A percentile compares a stretch with the other conserved stretches of the same genome.
Evolutionary conservation across 35 echinoderm and acorn worm genomes (phyloP).

Genomic region (Apostichopus parvimensis): DNA sequence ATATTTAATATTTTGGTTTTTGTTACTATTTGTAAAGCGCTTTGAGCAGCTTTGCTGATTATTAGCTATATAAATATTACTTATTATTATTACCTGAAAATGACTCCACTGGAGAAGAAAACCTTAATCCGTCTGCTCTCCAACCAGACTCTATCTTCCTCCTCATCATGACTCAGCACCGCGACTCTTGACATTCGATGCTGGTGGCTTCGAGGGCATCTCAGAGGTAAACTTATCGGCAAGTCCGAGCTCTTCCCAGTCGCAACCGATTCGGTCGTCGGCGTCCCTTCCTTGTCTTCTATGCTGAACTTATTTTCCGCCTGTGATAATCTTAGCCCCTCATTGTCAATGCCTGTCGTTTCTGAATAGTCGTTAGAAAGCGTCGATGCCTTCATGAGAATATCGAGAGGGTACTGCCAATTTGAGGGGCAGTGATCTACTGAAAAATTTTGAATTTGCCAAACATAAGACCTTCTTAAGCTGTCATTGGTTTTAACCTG

Average conservation of each 20-base stretch:
- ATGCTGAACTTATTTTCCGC: background rate
- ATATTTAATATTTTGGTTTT: too few species aligned
- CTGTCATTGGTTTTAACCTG: background rate
- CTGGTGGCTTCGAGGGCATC: slow-evolving; percentile 13
- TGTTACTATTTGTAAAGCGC: too few species aligned
- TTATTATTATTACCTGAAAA: slow-evolving; percentile 3
- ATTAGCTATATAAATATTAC: too few species aligned
- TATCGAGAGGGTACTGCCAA: slow-evolving; percentile 1
- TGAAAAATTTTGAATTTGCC: slow-evolving; percentile 45
- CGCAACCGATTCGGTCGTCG: background rate
- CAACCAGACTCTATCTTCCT: slow-evolving; percentile 8
- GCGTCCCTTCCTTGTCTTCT: background rate
- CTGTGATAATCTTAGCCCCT: background rate
- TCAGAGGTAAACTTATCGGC: background rate
- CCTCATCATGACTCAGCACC: background rate
- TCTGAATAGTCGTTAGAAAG: background rate
- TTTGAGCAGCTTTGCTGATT: too few species aligned
- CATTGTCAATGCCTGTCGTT: background rate
- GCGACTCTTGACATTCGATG: background rate
- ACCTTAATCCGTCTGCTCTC: slow-evolving; percentile 6
- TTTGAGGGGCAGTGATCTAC: background rate
- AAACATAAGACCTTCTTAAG: background rate
- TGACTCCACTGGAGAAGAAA: slow-evolving; percentile 18
- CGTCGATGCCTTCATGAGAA: background rate
- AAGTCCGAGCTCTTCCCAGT: background rate